Percentiles rank a stretch among this genome's conserved stretches.
These are phyloP conservation scores for Tokudaia tokunoshimensis DNA, from an alignment of 2,797 vertebrate genomes.

Conservation along the genomic window DNA sequence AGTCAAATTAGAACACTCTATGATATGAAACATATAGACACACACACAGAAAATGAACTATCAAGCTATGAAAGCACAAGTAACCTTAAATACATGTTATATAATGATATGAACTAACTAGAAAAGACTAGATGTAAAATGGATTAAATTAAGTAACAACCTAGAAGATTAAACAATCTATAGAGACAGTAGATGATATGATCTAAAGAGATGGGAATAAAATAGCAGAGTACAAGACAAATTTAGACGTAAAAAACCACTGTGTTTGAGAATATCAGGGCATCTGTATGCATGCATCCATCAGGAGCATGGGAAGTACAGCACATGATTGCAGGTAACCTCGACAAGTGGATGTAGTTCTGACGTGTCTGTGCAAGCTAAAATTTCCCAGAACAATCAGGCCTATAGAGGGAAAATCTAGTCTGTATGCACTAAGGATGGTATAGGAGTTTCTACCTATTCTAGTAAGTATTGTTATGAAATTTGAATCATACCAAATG, in stretches of 20 bases:
- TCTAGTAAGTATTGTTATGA: not conserved
- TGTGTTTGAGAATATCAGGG: not conserved
- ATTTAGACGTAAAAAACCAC: not conserved
- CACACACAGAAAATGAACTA: not conserved
- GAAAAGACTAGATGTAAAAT: not conserved
- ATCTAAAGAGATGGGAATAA: not conserved
- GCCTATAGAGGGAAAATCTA: not conserved
- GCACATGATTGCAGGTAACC: fast-evolving
- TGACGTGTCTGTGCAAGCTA: not conserved
- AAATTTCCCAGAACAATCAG: not conserved
- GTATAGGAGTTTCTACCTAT: not conserved
- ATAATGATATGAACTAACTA: not conserved
- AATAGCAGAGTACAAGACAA: not conserved
- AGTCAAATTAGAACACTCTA: not conserved
- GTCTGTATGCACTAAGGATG: not conserved
- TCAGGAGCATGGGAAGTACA: not conserved
- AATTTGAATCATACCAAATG: not conserved
- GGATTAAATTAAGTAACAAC: not conserved
- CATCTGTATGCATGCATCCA: too few species aligned
- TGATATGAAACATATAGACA: not conserved
- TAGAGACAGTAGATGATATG: not conserved
- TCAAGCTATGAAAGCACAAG: not conserved
- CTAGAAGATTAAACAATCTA: not conserved
- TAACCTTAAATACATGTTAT: not conserved
- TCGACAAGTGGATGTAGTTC: too few species aligned